Percentiles rank a stretch among this genome's conserved stretches.
Conservation (phyloP, 2,797 vertebrate species). For the Chiroxiphia lanceolata region DNA sequence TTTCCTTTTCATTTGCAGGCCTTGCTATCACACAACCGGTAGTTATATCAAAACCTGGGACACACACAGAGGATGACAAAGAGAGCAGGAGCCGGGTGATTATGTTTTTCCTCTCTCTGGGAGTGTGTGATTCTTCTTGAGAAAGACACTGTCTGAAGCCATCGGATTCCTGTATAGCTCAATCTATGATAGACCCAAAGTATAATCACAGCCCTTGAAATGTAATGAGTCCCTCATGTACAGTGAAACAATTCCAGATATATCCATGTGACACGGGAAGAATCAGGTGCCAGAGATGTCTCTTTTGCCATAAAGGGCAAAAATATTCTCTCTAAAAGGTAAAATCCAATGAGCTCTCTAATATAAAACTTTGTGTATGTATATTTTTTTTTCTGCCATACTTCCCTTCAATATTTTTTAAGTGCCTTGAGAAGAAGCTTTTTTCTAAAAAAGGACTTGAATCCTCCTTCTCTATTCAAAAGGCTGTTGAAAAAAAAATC, state of each 20-base stretch:
- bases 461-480: neutral
- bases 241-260: slow-evolving; percentile 11
- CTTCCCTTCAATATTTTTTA: neutral
- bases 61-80: neutral
- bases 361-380: neutral
- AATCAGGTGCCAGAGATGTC: neutral
- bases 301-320: neutral
- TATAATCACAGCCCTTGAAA: neutral
- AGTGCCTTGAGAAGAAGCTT: neutral
- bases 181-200: neutral
- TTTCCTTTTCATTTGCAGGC: neutral
- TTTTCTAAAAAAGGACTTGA: neutral
- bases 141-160: neutral
- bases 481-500: neutral
- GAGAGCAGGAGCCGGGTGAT: neutral
- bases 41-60: neutral
- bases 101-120: neutral
- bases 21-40: neutral
- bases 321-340: neutral
- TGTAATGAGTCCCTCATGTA: neutral
- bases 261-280: neutral
- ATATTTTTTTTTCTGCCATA: neutral
- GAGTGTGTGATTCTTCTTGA: neutral
- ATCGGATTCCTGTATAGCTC: neutral
- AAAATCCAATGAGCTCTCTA: neutral